Base-by-base conservation (phyloP, 2,888 invertebrate genomes). In the Campoletis raptor region DNA sequence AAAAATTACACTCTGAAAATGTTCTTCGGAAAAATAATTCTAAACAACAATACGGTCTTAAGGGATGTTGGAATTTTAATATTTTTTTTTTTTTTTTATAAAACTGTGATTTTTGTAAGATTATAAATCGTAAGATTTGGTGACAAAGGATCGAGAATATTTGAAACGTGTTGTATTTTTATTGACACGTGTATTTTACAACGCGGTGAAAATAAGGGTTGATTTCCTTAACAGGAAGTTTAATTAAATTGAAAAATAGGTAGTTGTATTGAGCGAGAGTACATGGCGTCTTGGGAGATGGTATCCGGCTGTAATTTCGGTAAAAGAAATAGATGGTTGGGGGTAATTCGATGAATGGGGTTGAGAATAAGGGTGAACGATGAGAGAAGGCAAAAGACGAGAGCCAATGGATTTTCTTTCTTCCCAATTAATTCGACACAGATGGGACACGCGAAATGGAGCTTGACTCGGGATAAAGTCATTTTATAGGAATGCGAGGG, bases 221-320 rank as follows among this genome's bases (percentile, higher is more conserved):
- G 85, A 86, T 88, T 64, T 61, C 78, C 79, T 81, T 81, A 85
- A 83, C 83, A 87, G 85, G 77, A 76, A 80, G 84, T 88, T 87
- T 90, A 90, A 90, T 90, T 90, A 87, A 89, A 90, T 89, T 89
- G 85, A 89, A 89, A 90, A 88, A 88, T 88, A 88, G 85, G 36
- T 12, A 24, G 57, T 74, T 57, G 74, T 74, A 24, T 61, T 37
- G 64, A 30, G 18, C 12, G n/a, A 40, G 45, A 36, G 61, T 48
- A 77, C 36, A 66, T 64, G 30, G 36, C 18, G 45, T n/a, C 77
- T 36, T 18, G 37, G 36, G 15, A n/a, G 12, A 48, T 64, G 24
- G 3, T 48, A 36, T 48, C 40, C 18, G 18, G 24, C 64, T 18
- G 64, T 77, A 66, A 64, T 77, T 77, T 77, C 57, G 64, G 36